phyloP scores from a whole-genome alignment of 2,113 vertebrate genomes.

The Cynocephalus volans region DNA sequence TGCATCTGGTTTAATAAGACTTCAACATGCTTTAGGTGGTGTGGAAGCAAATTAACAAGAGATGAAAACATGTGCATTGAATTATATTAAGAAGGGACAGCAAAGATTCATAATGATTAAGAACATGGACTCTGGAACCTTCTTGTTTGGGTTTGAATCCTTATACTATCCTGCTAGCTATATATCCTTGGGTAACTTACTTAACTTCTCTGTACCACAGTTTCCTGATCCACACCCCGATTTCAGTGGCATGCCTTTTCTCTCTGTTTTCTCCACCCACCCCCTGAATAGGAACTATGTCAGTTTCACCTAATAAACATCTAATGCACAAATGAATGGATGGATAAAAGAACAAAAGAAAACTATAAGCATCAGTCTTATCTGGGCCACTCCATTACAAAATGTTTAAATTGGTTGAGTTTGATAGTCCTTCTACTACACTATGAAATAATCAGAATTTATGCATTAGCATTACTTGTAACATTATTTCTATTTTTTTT shows the following conservation, averaged over 20 bases:
- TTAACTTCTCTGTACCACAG: neutral
- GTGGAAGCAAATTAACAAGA: constrained; percentile 54
- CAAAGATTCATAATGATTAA: neutral
- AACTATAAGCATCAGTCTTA: neutral
- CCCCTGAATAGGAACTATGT: neutral
- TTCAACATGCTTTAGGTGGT: constrained; percentile 33
- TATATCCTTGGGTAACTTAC: neutral
- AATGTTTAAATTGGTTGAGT: neutral
- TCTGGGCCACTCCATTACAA: neutral
- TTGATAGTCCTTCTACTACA: neutral
- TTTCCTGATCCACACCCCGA: neutral
- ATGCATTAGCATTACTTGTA: neutral
- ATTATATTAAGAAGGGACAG: neutral
- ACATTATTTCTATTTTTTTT: neutral
- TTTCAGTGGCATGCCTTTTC: neutral
- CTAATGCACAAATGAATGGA: neutral
- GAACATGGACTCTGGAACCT: neutral
- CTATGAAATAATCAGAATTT: constrained; percentile 36
- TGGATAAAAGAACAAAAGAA: neutral
- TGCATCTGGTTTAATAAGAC: neutral
- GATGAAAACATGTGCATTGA: neutral
- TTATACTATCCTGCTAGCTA: neutral
- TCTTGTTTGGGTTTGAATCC: neutral
- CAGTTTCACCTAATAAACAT: neutral
- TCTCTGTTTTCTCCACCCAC: neutral